Evolutionary conservation across 1,140 invertebrate genomes (phyloP).

Genomic region (Olivierus martensii): DNA sequence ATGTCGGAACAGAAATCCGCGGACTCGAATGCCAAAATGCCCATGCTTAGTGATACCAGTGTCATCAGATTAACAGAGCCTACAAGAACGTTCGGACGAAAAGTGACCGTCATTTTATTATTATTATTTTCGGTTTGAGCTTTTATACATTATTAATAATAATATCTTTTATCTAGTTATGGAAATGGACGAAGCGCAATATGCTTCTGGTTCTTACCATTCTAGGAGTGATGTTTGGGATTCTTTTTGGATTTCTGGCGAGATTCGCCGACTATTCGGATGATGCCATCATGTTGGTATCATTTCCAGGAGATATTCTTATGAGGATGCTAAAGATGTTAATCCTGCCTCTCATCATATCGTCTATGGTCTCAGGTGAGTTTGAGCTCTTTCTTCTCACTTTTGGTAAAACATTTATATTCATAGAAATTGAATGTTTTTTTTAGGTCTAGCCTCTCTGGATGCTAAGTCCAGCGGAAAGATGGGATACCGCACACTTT

Average conservation of each 20-base stretch:
- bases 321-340: constrained; percentile 38
- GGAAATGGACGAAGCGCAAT: constrained; percentile 26
- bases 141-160: not conserved
- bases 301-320: constrained; percentile 36
- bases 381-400: too few relatives aligned
- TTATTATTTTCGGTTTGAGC: too few relatives aligned
- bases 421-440: not conserved
- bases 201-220: constrained; percentile 35
- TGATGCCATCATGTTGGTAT: constrained; percentile 29
- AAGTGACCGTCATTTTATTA: too few relatives aligned
- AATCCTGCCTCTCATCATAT: constrained; percentile 35
- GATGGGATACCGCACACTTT: constrained; percentile 36
- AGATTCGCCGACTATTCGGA: constrained; percentile 20
- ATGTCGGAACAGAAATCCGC: constrained; percentile 9
- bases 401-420: too few relatives aligned
- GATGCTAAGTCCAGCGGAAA: constrained; percentile 32
- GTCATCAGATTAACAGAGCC: constrained; percentile 6
- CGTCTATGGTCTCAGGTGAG: constrained; percentile 31
- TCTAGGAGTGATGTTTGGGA: constrained; percentile 34
- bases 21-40: constrained; percentile 10
- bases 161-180: constrained; percentile 4
- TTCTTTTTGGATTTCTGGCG: constrained; percentile 28
- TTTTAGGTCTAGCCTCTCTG: constrained; percentile 28
- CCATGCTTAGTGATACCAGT: constrained; percentile 5
- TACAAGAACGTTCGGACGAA: not conserved